Base-by-base conservation (phyloP, 1,140 invertebrate genomes). In the Lasioglossum baleicum region DNA sequence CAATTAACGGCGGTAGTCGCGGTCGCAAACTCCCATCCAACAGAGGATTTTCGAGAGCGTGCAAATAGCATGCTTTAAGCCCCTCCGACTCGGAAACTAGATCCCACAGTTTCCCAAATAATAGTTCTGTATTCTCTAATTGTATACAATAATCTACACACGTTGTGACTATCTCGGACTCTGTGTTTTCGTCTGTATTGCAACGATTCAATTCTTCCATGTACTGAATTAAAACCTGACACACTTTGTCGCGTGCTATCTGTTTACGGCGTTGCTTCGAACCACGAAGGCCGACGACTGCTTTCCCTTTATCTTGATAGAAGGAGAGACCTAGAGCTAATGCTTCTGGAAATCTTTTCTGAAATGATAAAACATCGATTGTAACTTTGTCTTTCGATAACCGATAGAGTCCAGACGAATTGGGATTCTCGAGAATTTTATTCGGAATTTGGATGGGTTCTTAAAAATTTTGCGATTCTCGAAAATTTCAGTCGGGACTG, bases 261-360 rank as follows among this genome's bases (percentile, higher is more conserved):
- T 94, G 93, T 85, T 94, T 94, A 44, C 94, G 93, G 71, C 94
- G 94, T 70, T 94, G 91, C 63, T 94, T 94, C 7, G 94, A 93
- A 42, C 95, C 95, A 89, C 94, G 90, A 26, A 95, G 88, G 53
- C 95, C 95, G 11, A 95, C 92, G 20, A 95, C 94, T 5, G 95
- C 95, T 90, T 96, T 96, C 0, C 95, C 95, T 86, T 94, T 95
- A 65, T 96, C 96, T 83, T 96, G 94, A 84, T 96, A 96, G 88
- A 97, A 95, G 7, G 95, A 95, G 69, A 95, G 91, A 58, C 95
- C 95, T 42, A 97, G 89, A 10, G 94, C 92, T 22, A 97, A 89
- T 6, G 96, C 96, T 89, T 96, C 95, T 22, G 93, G 91, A 87
- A 94, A 95, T 69, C 94, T 92, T 76, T 94, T 94, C 93, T 95